Evolutionary conservation across 2,797 vertebrate species (phyloP).

Genomic region (Otolemur crassicaudatus): DNA sequence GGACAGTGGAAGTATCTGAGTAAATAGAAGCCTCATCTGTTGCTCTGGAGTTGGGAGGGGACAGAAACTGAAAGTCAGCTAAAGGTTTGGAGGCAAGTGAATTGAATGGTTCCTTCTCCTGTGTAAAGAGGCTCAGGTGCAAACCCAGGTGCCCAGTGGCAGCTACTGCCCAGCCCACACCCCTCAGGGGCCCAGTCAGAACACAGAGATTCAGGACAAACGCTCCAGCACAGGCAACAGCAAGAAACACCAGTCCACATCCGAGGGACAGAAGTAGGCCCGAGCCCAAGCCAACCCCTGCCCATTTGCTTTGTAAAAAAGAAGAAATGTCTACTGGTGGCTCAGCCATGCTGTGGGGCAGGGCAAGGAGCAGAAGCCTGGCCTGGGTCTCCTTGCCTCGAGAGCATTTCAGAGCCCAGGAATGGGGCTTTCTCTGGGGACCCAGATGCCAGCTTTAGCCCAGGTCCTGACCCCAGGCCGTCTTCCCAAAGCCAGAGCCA

Average conservation of each 20-base stretch:
- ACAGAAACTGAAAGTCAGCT: neutral
- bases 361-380: slow-evolving; percentile 61
- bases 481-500: slow-evolving; percentile 59
- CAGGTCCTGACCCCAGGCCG: slow-evolving; percentile 79
- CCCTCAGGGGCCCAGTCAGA: neutral
- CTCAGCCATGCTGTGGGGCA: slow-evolving; percentile 63
- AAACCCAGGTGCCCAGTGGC: neutral
- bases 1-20: neutral
- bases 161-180: neutral
- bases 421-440: neutral
- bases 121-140: neutral
- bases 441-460: slow-evolving; percentile 48
- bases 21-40: neutral
- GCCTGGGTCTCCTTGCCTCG: slow-evolving; percentile 13
- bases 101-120: neutral
- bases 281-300: slow-evolving; percentile 70
- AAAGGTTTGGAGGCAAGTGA: neutral
- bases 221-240: slow-evolving; percentile 67
- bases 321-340: slow-evolving; percentile 10
- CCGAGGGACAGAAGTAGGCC: slow-evolving; percentile 61
- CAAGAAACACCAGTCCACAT: slow-evolving; percentile 13
- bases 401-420: neutral
- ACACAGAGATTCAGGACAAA: slow-evolving; percentile 52
- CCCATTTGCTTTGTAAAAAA: slow-evolving; percentile 42
- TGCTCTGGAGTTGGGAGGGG: neutral